Conservation (phyloP, 1,140 invertebrate species). For the Elymnias hypermnestra region DNA sequence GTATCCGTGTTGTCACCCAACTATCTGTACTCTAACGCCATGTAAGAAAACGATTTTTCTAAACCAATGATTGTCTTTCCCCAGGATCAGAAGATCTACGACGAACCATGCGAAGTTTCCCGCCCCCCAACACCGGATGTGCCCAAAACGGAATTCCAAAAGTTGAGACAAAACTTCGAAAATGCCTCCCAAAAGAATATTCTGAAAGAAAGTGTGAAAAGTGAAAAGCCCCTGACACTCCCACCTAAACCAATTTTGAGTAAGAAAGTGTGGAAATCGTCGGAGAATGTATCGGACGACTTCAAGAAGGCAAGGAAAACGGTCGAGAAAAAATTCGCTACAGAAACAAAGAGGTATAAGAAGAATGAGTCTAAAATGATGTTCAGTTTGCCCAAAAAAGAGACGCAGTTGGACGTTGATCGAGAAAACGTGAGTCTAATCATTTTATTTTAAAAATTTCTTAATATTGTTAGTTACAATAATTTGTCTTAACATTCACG, state of each 20-base stretch:
- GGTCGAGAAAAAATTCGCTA: constrained; percentile 39
- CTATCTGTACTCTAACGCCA: too few relatives aligned
- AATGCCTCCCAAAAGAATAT: constrained; percentile 15
- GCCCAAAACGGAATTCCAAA: constrained; percentile 40
- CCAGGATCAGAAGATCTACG: constrained; percentile 64
- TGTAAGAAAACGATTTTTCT: too few relatives aligned
- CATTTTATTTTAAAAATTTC: background rate
- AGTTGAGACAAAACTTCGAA: constrained; percentile 48
- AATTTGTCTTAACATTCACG: too few relatives aligned
- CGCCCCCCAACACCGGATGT: constrained; percentile 28
- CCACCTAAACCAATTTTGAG: constrained; percentile 25
- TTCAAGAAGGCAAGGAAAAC: constrained; percentile 27
- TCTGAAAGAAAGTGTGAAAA: background rate
- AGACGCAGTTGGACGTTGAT: constrained; percentile 51
- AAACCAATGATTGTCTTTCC: too few relatives aligned
- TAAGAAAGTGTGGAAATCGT: constrained; percentile 38
- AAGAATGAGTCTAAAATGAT: constrained; percentile 24
- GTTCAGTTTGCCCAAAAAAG: constrained; percentile 34
- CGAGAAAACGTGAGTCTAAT: constrained; percentile 55
- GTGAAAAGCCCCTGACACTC: constrained; percentile 11
- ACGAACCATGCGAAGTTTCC: constrained; percentile 43
- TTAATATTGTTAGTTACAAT: too few relatives aligned
- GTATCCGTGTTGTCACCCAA: too few relatives aligned
- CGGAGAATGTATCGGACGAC: constrained; percentile 44
- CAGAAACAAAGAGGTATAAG: constrained; percentile 38